Conservation (phyloP, 2,888 invertebrate species). For the Macrosoma leucophasiata region DNA sequence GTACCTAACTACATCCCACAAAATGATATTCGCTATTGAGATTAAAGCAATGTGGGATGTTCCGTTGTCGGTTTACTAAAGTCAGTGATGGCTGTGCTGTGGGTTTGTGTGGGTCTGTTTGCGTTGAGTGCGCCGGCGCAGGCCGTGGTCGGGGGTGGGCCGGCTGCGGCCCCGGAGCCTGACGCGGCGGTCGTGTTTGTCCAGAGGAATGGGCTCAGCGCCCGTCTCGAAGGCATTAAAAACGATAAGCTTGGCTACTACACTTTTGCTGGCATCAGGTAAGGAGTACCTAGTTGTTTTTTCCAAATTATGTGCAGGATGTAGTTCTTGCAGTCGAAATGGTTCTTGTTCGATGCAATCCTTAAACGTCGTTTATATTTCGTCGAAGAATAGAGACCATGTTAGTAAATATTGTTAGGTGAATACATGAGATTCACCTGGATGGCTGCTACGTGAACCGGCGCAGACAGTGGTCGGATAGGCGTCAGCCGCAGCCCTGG, state of each 20-base stretch:
- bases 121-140: conserved; percentile 32
- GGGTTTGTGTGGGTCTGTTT: conserved; percentile 23
- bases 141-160: conserved; percentile 80
- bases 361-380: too few relatives aligned
- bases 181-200: conserved; percentile 84
- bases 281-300: too few relatives aligned
- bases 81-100: conserved; percentile 38
- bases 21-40: conserved; percentile 15
- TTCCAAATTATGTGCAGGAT: too few relatives aligned
- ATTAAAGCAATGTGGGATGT: conserved; percentile 21
- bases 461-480: too few relatives aligned
- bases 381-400: too few relatives aligned
- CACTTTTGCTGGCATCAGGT: conserved; percentile 84
- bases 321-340: too few relatives aligned
- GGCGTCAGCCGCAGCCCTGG: too few relatives aligned
- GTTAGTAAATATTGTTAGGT: too few relatives aligned
- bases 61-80: conserved; percentile 16
- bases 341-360: too few relatives aligned
- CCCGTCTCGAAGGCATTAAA: conserved; percentile 78
- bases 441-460: too few relatives aligned
- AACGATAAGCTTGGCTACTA: conserved; percentile 78
- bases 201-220: conserved; percentile 76
- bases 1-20: conserved; percentile 9
- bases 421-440: too few relatives aligned
- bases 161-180: conserved; percentile 79